Evolutionary conservation across 2,113 vertebrate genomes (phyloP).

Genomic region (Vidua chalybeata): DNA sequence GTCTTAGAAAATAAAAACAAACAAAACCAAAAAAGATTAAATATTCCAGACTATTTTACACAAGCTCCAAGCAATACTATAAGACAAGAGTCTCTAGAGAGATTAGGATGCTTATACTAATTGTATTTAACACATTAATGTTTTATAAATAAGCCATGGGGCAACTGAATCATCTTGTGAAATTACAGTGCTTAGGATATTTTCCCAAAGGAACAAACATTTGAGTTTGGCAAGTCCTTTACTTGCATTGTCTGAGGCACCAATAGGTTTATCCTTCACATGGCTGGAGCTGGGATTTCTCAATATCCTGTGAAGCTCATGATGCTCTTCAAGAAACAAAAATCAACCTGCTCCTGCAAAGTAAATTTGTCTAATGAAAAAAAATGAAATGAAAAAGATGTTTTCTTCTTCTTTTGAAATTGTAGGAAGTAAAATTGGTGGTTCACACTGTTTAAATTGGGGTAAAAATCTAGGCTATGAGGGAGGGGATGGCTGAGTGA

Average conservation of each 20-base stretch:
- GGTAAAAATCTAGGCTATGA: background rate
- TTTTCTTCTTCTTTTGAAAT: background rate
- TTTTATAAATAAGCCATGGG: slow-evolving; percentile 37
- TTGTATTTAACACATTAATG: slow-evolving; percentile 6
- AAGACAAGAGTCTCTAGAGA: background rate
- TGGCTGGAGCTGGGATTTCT: background rate
- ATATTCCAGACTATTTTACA: background rate
- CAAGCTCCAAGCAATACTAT: background rate
- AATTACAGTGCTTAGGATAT: background rate
- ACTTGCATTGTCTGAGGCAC: slow-evolving; percentile 8
- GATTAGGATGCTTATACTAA: slow-evolving; percentile 12
- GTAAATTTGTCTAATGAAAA: background rate
- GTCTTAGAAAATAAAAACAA: background rate
- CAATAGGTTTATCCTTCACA: background rate
- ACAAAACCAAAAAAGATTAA: background rate
- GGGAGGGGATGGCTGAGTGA: background rate
- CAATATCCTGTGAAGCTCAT: background rate
- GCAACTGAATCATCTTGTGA: background rate
- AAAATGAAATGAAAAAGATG: fast-evolving
- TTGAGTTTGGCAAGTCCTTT: background rate
- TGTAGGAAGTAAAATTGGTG: background rate
- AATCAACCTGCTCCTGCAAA: background rate
- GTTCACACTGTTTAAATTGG: background rate
- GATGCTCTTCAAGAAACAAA: background rate
- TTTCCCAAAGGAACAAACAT: background rate